Base-by-base conservation (phyloP, 2,113 vertebrate species). In the Odontesthes bonariensis region DNA sequence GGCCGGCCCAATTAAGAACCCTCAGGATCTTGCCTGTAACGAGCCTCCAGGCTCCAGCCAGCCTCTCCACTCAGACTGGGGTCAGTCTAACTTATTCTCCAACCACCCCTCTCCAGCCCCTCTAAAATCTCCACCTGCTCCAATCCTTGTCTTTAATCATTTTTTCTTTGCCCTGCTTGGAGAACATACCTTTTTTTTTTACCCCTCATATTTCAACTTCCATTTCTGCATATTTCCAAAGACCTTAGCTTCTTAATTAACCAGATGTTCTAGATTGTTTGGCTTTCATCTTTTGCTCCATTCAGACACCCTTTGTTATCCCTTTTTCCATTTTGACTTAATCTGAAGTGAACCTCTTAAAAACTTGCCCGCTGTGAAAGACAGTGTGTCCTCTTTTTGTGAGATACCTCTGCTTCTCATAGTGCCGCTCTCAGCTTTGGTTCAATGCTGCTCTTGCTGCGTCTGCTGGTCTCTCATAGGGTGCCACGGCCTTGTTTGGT, bases 1-100 rank as follows among this genome's bases (percentile, higher is more conserved):
- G 94, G 96, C 92, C 91, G 93, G 95, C 91, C 96, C 96, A 97
- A 98, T 98, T 98, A 98, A 94, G 94, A 95, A 95, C 95, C 94
- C 96, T 96, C 93, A 95, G 95, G 95, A 96, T 95, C 94, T 93
- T 94, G 91, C 93, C 92, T 95, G 94, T 96, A 95, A 96, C 91
- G 91, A 96, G 84, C 93, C 93, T 86, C 81, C 72, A 68, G 86
- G 76, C 90, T 92, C 84, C 85, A 82, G 62, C 74, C 44, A 58
- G 77, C 78, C 86, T 84, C 76, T 89, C 73, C 69, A 80, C 73
- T 54, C 78, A 86, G 70, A 68, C 77, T 56, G 66, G 44, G 67
- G 75, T 82, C 81, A 81, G 57, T 78, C 78, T 86, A 56, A 61
- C 56, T 63, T 49, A 27, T 66, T 84, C 83, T 82, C 65, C 10